Evolutionary conservation across 2,888 invertebrate genomes (phyloP).

Genomic region (Stictocephala bisonia): DNA sequence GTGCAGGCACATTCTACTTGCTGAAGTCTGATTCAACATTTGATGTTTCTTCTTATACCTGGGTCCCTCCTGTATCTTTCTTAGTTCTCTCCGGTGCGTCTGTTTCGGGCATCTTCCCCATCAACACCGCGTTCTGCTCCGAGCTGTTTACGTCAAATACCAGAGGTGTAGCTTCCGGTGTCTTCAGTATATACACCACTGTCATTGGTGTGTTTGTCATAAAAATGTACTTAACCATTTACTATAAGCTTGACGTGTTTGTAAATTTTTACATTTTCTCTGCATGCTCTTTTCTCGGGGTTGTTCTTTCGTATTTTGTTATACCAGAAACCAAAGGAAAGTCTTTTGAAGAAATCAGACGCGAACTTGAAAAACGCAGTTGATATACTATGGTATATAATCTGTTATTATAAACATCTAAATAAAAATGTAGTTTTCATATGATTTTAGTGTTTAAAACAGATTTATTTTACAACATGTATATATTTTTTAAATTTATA

Average conservation of each 20-base stretch:
- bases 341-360: constrained; percentile 4
- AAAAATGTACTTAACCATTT: background rate
- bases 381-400: too few relatives aligned
- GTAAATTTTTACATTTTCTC: background rate
- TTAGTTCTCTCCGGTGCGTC: background rate
- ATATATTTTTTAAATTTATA: too few relatives aligned
- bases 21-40: background rate
- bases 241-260: background rate
- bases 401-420: too few relatives aligned
- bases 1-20: background rate
- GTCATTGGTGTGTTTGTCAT: background rate
- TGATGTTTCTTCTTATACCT: background rate
- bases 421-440: too few relatives aligned
- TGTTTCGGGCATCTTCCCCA: background rate
- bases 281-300: background rate
- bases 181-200: background rate
- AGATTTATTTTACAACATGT: too few relatives aligned
- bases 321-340: constrained; percentile 31
- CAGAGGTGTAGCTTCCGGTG: background rate
- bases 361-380: background rate
- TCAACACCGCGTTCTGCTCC: background rate
- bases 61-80: background rate
- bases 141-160: constrained; percentile 12
- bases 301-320: background rate
- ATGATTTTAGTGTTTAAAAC: too few relatives aligned